These are phyloP conservation scores for Barypeithes pellucidus DNA, from an alignment of 2,888 invertebrate genomes.

Conservation along the genomic window DNA sequence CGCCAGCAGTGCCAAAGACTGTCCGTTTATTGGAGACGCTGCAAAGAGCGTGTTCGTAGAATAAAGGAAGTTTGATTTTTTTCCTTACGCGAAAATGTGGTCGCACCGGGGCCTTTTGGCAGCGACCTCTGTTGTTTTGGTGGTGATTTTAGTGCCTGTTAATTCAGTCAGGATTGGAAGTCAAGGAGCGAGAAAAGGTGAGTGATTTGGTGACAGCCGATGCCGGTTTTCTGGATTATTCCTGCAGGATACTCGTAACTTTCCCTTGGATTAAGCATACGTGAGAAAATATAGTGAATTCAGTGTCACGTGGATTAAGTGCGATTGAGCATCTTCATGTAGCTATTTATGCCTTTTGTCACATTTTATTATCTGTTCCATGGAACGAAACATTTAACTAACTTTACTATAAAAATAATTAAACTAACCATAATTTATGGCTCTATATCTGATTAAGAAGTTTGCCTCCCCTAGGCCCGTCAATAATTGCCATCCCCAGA, in stretches of 20 bases:
- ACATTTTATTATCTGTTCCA: too few species aligned
- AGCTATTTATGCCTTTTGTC: neutral
- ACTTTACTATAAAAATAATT: too few species aligned
- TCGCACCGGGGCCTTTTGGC: conserved; percentile 41
- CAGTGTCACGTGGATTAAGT: conserved; percentile 27
- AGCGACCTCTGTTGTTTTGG: conserved; percentile 38
- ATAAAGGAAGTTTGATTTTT: conserved; percentile 38
- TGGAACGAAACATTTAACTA: too few species aligned
- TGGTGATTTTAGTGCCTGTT: conserved; percentile 43
- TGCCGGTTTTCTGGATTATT: conserved; percentile 35
- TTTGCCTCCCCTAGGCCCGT: too few species aligned
- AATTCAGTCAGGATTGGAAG: conserved; percentile 44
- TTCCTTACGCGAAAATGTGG: conserved; percentile 46
- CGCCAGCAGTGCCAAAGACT: conserved; percentile 64
- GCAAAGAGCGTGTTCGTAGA: conserved; percentile 41
- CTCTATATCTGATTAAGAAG: too few species aligned
- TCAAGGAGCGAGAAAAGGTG: conserved; percentile 45
- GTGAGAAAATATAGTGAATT: conserved; percentile 20
- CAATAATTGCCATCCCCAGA: too few species aligned
- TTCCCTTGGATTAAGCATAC: neutral
- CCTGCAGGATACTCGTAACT: neutral
- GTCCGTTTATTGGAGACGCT: conserved; percentile 34
- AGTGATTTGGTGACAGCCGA: conserved; percentile 35
- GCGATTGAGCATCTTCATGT: neutral
- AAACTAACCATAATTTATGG: too few species aligned